These are phyloP conservation scores for Acridotheres tristis DNA, from an alignment of 2,797 vertebrate species.

Conservation along the genomic window DNA sequence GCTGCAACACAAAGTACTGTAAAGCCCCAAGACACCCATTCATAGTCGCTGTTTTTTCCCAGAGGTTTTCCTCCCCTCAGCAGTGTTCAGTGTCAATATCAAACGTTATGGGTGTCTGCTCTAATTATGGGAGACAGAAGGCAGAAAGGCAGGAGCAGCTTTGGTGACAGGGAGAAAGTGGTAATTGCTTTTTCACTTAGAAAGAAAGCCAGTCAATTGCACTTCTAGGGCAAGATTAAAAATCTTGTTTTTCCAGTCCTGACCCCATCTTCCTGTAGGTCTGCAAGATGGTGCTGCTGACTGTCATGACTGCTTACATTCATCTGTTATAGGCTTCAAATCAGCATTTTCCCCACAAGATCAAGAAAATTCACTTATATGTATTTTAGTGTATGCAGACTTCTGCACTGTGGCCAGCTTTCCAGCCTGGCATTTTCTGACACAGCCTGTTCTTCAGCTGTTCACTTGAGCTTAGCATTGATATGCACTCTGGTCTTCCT, in stretches of 20 bases:
- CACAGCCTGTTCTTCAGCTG: background rate
- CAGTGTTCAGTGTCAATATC: background rate
- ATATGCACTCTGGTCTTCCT: background rate
- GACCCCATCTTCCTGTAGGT: background rate
- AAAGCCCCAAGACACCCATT: background rate
- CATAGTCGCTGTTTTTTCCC: background rate
- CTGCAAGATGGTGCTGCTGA: background rate
- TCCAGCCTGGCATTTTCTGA: background rate
- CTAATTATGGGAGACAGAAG: background rate
- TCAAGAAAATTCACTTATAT: background rate
- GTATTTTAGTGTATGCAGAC: background rate
- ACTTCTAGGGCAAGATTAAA: background rate
- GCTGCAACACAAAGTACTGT: background rate
- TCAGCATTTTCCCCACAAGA: background rate
- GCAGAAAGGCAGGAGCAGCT: background rate
- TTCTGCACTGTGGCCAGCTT: background rate
- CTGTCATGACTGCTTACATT: background rate
- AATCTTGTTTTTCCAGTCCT: background rate
- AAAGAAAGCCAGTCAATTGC: background rate
- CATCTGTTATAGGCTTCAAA: background rate
- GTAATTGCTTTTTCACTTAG: background rate
- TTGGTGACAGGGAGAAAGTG: background rate
- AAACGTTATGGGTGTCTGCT: background rate
- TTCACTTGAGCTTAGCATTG: background rate
- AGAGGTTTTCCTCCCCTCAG: background rate